Evolutionary conservation across 2,113 vertebrate species (phyloP).

Genomic region (Microcebus ravelobensis): DNA sequence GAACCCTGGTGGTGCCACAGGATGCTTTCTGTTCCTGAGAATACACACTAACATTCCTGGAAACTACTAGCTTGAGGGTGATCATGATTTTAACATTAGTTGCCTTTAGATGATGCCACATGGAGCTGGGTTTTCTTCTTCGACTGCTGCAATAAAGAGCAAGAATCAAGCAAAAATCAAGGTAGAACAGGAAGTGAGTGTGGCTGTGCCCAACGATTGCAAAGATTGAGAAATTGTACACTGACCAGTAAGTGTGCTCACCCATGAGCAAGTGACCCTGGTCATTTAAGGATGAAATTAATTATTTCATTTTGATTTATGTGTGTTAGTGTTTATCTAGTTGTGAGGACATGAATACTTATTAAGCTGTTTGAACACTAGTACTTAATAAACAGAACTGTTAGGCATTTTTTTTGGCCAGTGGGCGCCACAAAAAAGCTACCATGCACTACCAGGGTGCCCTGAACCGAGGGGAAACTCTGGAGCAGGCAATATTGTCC

Average conservation of each 20-base stretch:
- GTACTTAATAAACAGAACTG: neutral
- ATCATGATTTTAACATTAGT: too few relatives aligned
- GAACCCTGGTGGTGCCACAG: rapidly evolving
- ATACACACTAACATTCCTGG: neutral
- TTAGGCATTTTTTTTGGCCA: neutral
- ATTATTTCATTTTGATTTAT: neutral
- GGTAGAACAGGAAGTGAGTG: neutral
- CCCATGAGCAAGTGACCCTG: neutral
- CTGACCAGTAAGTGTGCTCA: too few relatives aligned
- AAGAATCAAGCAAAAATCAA: neutral
- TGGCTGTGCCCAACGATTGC: rapidly evolving
- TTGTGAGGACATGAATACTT: neutral
- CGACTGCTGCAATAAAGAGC: neutral
- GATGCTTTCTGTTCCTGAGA: neutral
- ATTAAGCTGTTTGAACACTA: neutral
- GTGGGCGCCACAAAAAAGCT: too few relatives aligned
- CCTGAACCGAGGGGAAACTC: neutral
- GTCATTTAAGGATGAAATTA: neutral
- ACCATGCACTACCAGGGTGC: rapidly evolving
- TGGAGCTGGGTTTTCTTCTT: neutral
- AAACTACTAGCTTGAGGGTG: rapidly evolving
- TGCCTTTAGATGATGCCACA: neutral
- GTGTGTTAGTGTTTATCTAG: neutral
- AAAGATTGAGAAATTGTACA: neutral
- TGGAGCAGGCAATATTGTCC: neutral